Percentiles rank a stretch among this genome's conserved stretches.
These are phyloP conservation scores for Brevimyrus niger DNA, from an alignment of 2,113 vertebrate species.

Conservation along the genomic window DNA sequence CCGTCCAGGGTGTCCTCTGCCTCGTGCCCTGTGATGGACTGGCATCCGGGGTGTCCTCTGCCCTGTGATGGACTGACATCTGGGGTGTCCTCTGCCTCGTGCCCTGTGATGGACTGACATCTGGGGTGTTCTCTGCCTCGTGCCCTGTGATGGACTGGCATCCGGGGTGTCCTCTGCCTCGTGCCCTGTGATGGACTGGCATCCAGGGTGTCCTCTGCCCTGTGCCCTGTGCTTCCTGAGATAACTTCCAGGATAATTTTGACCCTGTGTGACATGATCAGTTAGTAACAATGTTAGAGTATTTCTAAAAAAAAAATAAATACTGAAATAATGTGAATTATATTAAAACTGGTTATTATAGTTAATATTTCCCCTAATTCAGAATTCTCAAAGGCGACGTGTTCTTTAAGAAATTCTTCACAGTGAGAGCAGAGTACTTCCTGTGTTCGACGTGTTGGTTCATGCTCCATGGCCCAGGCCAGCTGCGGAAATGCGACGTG, in stretches of 20 bases:
- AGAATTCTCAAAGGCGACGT: neutral
- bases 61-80: neutral
- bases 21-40: neutral
- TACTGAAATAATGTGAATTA: neutral
- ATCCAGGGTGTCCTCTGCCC: neutral
- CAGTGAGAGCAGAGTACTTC: neutral
- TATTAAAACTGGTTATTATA: neutral
- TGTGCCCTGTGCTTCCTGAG: neutral
- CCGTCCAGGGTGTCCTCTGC: neutral
- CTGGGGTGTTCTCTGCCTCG: no score
- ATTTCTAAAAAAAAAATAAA: neutral
- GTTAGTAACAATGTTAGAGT: neutral
- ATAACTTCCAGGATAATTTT: neutral
- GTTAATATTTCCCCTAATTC: neutral
- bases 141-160: neutral
- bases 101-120: no score
- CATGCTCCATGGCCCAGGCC: constrained; percentile 35
- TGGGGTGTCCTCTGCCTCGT: neutral
- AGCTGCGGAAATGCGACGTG: constrained; percentile 49
- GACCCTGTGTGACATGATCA: neutral
- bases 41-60: no score
- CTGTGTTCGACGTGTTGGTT: neutral
- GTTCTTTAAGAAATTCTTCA: neutral
- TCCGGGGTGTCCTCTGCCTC: neutral
- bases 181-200: neutral